Conservation (phyloP, 2,113 vertebrate species). For the Pangasianodon hypophthalmus region DNA sequence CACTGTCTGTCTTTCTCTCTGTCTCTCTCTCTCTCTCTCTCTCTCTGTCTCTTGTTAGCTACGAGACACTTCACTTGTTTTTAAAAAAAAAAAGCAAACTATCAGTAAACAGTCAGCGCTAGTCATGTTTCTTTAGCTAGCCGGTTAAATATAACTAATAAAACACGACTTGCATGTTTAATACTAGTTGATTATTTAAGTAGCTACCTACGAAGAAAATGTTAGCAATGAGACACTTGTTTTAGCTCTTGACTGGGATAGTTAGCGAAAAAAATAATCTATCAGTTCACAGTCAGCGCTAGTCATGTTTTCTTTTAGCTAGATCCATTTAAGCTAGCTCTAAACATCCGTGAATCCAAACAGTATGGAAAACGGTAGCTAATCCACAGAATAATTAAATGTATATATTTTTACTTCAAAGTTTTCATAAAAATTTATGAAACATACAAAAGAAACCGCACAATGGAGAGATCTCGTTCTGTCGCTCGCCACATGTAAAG, state of each 20-base stretch:
- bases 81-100: not conserved
- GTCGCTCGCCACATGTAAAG: slow-evolving; percentile 12
- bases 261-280: not conserved
- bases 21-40: no score
- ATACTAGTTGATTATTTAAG: no score
- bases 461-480: not conserved
- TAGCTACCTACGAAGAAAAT: not conserved
- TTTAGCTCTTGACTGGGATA: not conserved
- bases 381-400: not conserved
- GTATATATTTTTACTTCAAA: slow-evolving; percentile 11
- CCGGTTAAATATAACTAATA: not conserved
- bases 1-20: no score
- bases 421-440: not conserved
- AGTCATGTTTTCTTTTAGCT: not conserved
- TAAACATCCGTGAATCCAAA: not conserved
- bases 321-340: not conserved
- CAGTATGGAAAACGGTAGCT: not conserved
- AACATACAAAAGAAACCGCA: not conserved
- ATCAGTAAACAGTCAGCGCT: not conserved
- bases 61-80: no score
- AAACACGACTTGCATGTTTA: not conserved
- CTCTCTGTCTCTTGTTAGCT: no score
- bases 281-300: not conserved
- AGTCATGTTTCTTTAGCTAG: not conserved
- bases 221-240: not conserved